Conservation (phyloP, 2,888 invertebrate genomes). For the Quadriops clusia region DNA sequence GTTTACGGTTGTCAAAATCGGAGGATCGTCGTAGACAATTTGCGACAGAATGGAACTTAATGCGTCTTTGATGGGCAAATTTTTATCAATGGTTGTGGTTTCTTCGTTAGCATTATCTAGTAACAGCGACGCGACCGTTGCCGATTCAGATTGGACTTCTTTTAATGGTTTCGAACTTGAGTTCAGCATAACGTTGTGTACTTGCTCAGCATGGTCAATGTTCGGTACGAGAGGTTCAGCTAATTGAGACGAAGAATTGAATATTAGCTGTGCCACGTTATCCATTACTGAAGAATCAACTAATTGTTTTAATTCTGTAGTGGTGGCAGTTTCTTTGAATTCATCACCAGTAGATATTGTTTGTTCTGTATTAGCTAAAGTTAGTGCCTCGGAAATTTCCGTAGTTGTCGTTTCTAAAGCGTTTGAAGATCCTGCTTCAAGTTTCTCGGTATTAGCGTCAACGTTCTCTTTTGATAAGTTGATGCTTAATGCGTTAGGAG, state of each 20-base stretch:
- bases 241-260: too few relatives aligned
- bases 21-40: conserved; percentile 17
- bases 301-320: too few relatives aligned
- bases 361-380: too few relatives aligned
- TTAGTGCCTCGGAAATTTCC: too few relatives aligned
- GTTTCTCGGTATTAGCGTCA: too few relatives aligned
- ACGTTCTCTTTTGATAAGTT: neutral
- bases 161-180: conserved; percentile 20
- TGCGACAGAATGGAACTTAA: conserved; percentile 27
- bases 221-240: too few relatives aligned
- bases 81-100: conserved; percentile 12
- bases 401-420: too few relatives aligned
- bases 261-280: too few relatives aligned
- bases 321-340: too few relatives aligned
- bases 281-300: too few relatives aligned
- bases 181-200: conserved; percentile 20
- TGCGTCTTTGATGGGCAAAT: conserved; percentile 19
- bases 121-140: conserved; percentile 21
- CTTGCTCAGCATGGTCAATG: conserved; percentile 18
- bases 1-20: conserved; percentile 18
- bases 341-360: too few relatives aligned
- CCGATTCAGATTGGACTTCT: conserved; percentile 20
- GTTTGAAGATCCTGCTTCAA: too few relatives aligned
- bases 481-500: neutral
- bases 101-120: conserved; percentile 12